Evolutionary conservation across 1,140 invertebrate species (phyloP).

Genomic region (Chrysoperla carnea): DNA sequence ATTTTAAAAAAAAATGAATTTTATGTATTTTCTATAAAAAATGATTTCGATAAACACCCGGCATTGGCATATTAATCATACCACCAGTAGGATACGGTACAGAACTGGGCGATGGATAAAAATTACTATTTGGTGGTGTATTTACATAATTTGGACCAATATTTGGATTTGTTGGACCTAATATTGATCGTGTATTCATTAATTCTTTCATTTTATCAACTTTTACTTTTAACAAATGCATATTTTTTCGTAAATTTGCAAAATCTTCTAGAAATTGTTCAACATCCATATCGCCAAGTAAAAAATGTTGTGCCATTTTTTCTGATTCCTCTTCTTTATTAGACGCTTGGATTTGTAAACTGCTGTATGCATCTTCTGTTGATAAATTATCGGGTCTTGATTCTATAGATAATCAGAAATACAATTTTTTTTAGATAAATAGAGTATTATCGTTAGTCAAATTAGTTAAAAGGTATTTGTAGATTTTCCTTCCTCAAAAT

Average conservation of each 20-base stretch:
- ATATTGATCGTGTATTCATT: constrained; percentile 25
- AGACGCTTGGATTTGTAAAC: constrained; percentile 68
- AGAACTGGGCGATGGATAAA: constrained; percentile 15
- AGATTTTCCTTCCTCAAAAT: too few species aligned
- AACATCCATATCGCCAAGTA: constrained; percentile 48
- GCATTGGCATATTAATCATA: constrained; percentile 36
- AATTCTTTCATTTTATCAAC: constrained; percentile 74
- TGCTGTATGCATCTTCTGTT: constrained; percentile 60
- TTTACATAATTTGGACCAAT: constrained; percentile 17
- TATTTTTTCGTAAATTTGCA: constrained; percentile 46
- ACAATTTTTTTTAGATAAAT: too few species aligned
- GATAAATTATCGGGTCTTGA: constrained; percentile 49
- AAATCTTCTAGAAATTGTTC: constrained; percentile 69
- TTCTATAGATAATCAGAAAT: constrained; percentile 27
- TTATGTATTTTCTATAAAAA: too few species aligned
- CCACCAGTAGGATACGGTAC: constrained; percentile 34
- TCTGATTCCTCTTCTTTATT: constrained; percentile 82
- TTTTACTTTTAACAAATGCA: constrained; percentile 68
- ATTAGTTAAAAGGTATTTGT: too few species aligned
- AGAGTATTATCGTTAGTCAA: too few species aligned
- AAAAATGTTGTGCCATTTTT: constrained; percentile 54
- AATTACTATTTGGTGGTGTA: constrained; percentile 15
- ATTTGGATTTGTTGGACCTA: constrained; percentile 11
- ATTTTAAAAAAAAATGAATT: too few species aligned
- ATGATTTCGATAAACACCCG: constrained; percentile 11